phyloP scores from a whole-genome alignment of 2,113 vertebrate genomes.

The Nesoenas mayeri region DNA sequence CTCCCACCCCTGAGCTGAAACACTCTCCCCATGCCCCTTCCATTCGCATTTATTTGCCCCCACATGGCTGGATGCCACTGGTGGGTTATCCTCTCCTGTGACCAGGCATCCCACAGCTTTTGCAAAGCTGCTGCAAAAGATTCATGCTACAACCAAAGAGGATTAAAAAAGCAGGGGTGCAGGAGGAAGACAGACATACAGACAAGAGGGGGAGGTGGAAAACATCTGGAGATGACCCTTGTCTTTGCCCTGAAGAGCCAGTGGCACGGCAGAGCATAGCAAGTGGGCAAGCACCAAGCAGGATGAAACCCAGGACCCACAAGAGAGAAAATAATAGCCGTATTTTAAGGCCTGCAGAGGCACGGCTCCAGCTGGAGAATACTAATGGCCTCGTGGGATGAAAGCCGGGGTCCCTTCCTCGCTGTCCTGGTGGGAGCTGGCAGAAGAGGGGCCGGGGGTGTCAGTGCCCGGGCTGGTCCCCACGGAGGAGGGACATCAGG shows the following conservation, averaged over 20 bases:
- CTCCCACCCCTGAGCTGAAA: neutral
- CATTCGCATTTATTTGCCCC: neutral
- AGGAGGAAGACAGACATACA: neutral
- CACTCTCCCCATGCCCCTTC: rapidly evolving
- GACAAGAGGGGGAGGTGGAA: neutral
- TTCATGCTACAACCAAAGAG: neutral
- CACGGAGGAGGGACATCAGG: rapidly evolving
- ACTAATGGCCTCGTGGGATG: neutral
- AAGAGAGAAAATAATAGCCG: neutral
- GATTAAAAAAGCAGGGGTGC: neutral
- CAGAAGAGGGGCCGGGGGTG: neutral
- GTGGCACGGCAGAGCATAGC: neutral
- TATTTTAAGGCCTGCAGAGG: neutral
- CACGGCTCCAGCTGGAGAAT: neutral
- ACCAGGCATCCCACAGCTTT: neutral
- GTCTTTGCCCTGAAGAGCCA: neutral
- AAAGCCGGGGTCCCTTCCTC: neutral
- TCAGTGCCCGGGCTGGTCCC: neutral
- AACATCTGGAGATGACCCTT: neutral
- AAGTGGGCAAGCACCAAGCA: rapidly evolving
- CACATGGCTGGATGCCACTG: rapidly evolving
- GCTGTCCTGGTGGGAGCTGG: neutral
- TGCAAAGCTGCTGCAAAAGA: neutral
- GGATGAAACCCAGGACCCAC: neutral
- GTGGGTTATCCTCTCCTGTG: neutral